phyloP scores from a whole-genome alignment of 1,140 invertebrate genomes.

The Cyclargus thomasi region DNA sequence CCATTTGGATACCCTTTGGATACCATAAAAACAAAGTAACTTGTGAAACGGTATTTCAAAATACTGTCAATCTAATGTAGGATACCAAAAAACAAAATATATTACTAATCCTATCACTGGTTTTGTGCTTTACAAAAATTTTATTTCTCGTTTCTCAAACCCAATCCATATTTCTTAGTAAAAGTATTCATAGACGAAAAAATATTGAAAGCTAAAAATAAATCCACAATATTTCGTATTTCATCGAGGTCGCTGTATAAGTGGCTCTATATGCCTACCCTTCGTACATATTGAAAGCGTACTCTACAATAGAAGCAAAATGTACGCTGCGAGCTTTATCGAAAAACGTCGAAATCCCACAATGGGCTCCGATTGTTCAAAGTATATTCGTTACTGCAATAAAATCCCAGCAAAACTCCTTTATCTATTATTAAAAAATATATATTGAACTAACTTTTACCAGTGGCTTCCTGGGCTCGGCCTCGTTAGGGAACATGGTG shows the following conservation, averaged over 20 bases:
- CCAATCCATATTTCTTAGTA: background rate
- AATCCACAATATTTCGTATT: background rate
- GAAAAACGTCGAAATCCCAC: conserved; percentile 13
- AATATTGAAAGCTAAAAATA: background rate
- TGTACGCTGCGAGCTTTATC: conserved; percentile 8
- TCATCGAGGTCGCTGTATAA: background rate
- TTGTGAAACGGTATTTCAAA: too few relatives aligned
- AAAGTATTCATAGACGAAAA: background rate
- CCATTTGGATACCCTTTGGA: too few relatives aligned
- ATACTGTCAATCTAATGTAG: too few relatives aligned
- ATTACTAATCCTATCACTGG: too few relatives aligned
- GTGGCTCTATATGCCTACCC: conserved; percentile 4
- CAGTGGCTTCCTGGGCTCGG: too few relatives aligned
- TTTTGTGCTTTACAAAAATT: too few relatives aligned
- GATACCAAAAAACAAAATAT: too few relatives aligned
- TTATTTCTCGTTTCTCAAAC: too few relatives aligned
- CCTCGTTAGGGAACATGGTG: too few relatives aligned
- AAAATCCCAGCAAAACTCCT: background rate
- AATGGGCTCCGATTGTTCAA: conserved; percentile 5
- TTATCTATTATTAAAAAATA: background rate
- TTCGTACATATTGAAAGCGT: conserved; percentile 9
- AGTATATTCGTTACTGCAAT: conserved; percentile 13
- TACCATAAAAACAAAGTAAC: too few relatives aligned
- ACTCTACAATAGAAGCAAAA: conserved; percentile 11
- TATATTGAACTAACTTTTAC: too few relatives aligned